Percentiles rank a stretch among this genome's conserved stretches.
phyloP scores from a whole-genome alignment of 2,888 invertebrate species.

The Anthophora plumipes region DNA sequence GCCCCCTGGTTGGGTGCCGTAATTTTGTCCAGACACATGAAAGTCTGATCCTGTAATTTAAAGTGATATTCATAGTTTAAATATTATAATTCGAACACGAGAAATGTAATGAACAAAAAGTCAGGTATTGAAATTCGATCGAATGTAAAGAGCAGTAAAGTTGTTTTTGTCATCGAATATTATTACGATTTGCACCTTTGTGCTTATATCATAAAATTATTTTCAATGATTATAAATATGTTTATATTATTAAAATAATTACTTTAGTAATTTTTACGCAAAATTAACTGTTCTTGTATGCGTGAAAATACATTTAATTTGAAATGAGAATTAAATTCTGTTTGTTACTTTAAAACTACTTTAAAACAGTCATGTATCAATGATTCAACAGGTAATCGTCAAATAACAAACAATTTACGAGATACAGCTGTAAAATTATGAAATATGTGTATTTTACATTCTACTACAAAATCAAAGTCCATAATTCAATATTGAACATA shows the following conservation, averaged over 20 bases:
- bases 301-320: background rate
- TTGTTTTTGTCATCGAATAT: background rate
- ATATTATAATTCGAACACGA: background rate
- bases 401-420: background rate
- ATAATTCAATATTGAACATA: background rate
- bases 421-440: background rate
- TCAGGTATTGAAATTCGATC: background rate
- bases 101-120: background rate
- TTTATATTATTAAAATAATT: background rate
- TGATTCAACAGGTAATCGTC: constrained; percentile 19
- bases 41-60: constrained; percentile 80
- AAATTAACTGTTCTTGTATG: background rate
- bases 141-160: background rate
- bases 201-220: background rate
- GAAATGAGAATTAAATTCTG: background rate
- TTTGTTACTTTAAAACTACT: background rate
- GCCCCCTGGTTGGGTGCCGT: constrained; percentile 83
- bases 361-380: background rate
- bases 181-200: background rate
- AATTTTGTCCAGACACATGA: constrained; percentile 83
- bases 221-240: background rate
- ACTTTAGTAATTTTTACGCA: background rate
- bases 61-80: background rate
- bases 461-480: background rate
- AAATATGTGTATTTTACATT: background rate